phyloP scores from a whole-genome alignment of 2,888 invertebrate species.

The Embidobia sp. region DNA sequence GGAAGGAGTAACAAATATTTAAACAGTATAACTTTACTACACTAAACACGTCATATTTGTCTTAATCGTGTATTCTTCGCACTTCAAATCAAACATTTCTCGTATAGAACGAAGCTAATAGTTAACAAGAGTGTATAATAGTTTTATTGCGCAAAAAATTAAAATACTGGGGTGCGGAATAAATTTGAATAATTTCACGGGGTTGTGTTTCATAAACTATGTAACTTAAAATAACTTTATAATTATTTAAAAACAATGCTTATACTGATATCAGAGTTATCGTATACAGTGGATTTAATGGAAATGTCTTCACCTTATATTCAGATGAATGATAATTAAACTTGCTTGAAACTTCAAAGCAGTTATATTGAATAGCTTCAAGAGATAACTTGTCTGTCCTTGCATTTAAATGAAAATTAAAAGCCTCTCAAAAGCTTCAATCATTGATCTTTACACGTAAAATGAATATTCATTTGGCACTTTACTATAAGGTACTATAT shows the following conservation, averaged over 20 bases:
- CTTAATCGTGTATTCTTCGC: slow-evolving; percentile 20
- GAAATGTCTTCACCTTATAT: slow-evolving; percentile 54
- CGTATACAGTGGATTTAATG: slow-evolving; percentile 22
- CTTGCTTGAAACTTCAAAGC: slow-evolving; percentile 59
- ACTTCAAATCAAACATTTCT: slow-evolving; percentile 17
- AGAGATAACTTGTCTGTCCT: slow-evolving; percentile 53
- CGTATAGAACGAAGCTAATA: too few relatives aligned
- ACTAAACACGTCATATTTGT: slow-evolving; percentile 42
- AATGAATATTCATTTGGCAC: slow-evolving; percentile 55
- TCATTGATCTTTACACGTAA: slow-evolving; percentile 52
- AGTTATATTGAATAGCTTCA: slow-evolving; percentile 46
- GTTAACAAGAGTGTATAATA: too few relatives aligned
- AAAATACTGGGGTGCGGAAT: too few relatives aligned
- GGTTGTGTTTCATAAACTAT: too few relatives aligned
- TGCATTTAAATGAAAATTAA: slow-evolving; percentile 65
- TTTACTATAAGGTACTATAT: neutral
- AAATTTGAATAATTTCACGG: too few relatives aligned
- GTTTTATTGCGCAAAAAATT: too few relatives aligned
- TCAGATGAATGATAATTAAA: slow-evolving; percentile 55
- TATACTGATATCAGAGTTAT: slow-evolving; percentile 21
- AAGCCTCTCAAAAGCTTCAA: slow-evolving; percentile 55
- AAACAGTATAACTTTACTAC: slow-evolving; percentile 55
- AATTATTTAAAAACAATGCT: too few relatives aligned
- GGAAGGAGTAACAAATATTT: slow-evolving; percentile 52
- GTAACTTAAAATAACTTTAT: too few relatives aligned